Evolutionary conservation across 2,797 vertebrate genomes (phyloP).

Genomic region (Syndactyla subalaris): DNA sequence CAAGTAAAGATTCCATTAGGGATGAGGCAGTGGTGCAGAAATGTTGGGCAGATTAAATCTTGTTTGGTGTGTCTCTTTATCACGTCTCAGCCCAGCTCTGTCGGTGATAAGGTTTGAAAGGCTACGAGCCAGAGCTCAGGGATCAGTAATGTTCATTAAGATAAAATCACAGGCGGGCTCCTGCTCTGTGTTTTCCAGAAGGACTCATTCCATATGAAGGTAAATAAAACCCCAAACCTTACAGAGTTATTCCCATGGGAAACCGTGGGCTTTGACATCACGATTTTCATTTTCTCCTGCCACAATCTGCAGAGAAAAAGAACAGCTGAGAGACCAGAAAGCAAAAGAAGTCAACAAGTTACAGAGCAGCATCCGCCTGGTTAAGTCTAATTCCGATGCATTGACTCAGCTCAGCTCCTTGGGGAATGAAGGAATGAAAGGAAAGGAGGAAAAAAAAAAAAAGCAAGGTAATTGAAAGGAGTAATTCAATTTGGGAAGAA

Average conservation of each 20-base stretch:
- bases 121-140: background rate
- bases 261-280: background rate
- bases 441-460: background rate
- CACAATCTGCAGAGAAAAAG: background rate
- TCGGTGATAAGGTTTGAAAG: background rate
- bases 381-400: background rate
- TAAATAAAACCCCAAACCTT: background rate
- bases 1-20: background rate
- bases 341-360: background rate
- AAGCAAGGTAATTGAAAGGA: conserved; percentile 45
- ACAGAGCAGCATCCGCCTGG: background rate
- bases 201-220: background rate
- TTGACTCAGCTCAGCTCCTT: background rate
- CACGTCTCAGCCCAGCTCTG: background rate
- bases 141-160: background rate
- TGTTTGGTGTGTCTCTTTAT: background rate
- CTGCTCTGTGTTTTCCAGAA: background rate
- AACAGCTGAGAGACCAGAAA: background rate
- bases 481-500: conserved; percentile 52
- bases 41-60: background rate
- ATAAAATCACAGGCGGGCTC: conserved; percentile 1
- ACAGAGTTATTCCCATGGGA: background rate
- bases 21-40: background rate
- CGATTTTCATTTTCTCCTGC: background rate
- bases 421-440: background rate